Evolutionary conservation across 2,888 invertebrate genomes (phyloP), one percentile per base, ranked within the genome.

Genomic region (Cheilosia soror): DNA sequence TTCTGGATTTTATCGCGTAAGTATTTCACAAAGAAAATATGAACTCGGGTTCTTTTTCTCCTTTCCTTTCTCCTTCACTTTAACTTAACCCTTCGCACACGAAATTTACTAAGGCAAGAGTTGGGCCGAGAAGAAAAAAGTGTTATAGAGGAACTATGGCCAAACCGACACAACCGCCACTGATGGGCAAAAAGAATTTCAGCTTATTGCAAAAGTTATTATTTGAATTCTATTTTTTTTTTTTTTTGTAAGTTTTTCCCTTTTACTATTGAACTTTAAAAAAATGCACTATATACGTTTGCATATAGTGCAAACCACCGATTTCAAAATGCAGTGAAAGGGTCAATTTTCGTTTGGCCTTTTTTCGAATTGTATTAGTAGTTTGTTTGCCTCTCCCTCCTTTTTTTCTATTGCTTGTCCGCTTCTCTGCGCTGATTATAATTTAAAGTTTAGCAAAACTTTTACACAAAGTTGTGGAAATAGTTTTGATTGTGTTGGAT

Each of bases 201-300:
- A 72, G 76, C 81, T 81, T 85, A 85, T 85, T 85, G 81, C 85
- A 72, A 85, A 85, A 85, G 81, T 85, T 85, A 85, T 85, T 85
- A 72, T 81, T 85, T 85, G 81, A 76, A 63, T 71, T 79, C 31
- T 47, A 57, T 33, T 60, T 55, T 13, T 79, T 40, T 47, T 62
- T 33, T 60, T 55, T 13, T 29, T 27, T 57, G 27, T 37, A 29
- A 20, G 65, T 62, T 53, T 29, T 20, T 63, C 44, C 69, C 47
- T 53, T 73, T 42, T 42, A 27, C 63, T 69, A 65, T 75, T 55
- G 60, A 47, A 47, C 57, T 55, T 55, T 42, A 49, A 58, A 47
- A 58, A 49, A 65, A 69, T 20, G 20, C 2, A 20, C 20, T 20
- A n/a, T n/a, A 55, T 31, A 33, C 11, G 7, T 51, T 27, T 55